A percentile compares a stretch with the other conserved stretches of the same genome.
These are phyloP conservation scores for Pseudochirops cupreus DNA, from an alignment of 2,797 vertebrate genomes.

Conservation along the genomic window DNA sequence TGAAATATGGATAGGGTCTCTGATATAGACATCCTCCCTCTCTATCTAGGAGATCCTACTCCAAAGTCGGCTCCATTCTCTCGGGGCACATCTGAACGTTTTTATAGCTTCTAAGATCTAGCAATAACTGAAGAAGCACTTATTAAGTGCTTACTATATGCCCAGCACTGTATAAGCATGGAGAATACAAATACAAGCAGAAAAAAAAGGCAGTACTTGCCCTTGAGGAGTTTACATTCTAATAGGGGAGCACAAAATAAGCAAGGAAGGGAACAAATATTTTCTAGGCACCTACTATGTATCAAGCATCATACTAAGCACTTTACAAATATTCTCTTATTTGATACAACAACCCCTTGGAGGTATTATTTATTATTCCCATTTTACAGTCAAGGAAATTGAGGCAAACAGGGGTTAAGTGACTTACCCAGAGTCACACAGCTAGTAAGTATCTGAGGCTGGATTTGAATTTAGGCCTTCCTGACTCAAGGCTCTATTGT, in stretches of 20 bases:
- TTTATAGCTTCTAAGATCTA: not conserved
- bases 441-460: not conserved
- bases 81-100: not conserved
- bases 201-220: not conserved
- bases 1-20: not conserved
- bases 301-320: not conserved
- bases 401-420: not conserved
- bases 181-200: not conserved
- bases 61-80: not conserved
- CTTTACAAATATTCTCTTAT: not conserved
- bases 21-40: not conserved
- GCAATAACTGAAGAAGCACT: not conserved
- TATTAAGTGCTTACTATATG: not conserved
- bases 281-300: not conserved
- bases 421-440: not conserved
- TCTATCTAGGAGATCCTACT: not conserved
- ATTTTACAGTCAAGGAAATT: not conserved
- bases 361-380: not conserved
- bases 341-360: not conserved
- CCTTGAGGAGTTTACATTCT: not conserved
- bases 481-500: not conserved
- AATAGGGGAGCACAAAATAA: not conserved
- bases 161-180: not conserved
- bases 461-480: not conserved
- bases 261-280: not conserved